Conservation (phyloP, 2,888 invertebrate genomes). For the Nymphalis c-album region DNA sequence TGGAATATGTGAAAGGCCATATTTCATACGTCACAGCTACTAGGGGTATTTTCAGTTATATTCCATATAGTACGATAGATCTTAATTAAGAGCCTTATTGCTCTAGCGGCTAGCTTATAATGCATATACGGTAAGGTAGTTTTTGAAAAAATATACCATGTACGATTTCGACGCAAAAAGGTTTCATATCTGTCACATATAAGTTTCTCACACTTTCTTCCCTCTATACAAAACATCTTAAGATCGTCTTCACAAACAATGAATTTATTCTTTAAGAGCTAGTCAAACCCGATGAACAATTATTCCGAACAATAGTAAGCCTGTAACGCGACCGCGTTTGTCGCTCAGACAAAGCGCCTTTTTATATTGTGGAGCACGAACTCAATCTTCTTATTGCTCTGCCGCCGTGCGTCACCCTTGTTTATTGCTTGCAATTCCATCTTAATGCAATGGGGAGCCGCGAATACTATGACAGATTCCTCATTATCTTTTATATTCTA, state of each 20-base stretch:
- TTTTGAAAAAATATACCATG: no score
- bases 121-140: no score
- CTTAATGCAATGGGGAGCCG: slow-evolving; percentile 3
- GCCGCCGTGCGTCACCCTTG: slow-evolving; percentile 25
- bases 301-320: slow-evolving; percentile 4
- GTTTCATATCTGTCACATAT: no score
- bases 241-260: background rate
- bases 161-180: no score
- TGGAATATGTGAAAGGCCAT: no score
- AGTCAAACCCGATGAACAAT: slow-evolving; percentile 2
- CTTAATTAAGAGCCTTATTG: no score
- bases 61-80: no score
- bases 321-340: background rate
- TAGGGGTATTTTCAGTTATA: no score
- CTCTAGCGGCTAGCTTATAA: no score
- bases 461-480: background rate
- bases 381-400: slow-evolving; percentile 57
- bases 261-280: background rate
- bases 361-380: slow-evolving; percentile 54
- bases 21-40: no score
- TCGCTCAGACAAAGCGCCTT: slow-evolving; percentile 41
- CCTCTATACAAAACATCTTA: slow-evolving; percentile 4
- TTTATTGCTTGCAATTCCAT: slow-evolving; percentile 30
- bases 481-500: slow-evolving; percentile 3
- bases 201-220: background rate